Evolutionary conservation across 2,113 vertebrate species (phyloP).

Genomic region (Misgurnus mizolepis): DNA sequence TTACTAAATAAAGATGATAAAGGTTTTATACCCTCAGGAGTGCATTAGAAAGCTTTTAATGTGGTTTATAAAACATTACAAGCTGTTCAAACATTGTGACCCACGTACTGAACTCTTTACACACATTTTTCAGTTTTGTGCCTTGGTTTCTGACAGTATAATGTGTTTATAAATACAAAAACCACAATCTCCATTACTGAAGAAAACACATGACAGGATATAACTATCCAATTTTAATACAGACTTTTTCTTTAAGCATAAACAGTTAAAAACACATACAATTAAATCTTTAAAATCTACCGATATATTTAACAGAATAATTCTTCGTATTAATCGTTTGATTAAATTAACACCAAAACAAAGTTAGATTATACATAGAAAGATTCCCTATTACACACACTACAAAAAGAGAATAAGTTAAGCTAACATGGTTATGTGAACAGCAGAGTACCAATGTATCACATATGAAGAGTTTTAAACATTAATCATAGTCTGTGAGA

Average conservation of each 20-base stretch:
- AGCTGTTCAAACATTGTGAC: no score
- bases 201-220: neutral
- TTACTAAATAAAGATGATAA: no score
- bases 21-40: no score
- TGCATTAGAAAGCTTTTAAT: no score
- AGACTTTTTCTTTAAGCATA: neutral
- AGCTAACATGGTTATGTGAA: neutral
- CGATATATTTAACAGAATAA: neutral
- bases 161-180: no score
- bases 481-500: neutral
- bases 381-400: neutral
- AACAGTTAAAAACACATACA: neutral
- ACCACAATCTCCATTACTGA: no score
- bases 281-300: neutral
- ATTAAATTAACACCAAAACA: neutral
- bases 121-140: no score
- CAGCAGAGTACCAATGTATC: neutral
- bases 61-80: no score
- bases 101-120: no score
- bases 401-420: neutral
- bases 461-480: neutral
- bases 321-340: neutral
- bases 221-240: neutral
- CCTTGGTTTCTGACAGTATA: no score
- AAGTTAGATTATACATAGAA: neutral